These are phyloP conservation scores for Phylloscopus trochiloides DNA, from an alignment of 2,113 vertebrate species.

Conservation along the genomic window DNA sequence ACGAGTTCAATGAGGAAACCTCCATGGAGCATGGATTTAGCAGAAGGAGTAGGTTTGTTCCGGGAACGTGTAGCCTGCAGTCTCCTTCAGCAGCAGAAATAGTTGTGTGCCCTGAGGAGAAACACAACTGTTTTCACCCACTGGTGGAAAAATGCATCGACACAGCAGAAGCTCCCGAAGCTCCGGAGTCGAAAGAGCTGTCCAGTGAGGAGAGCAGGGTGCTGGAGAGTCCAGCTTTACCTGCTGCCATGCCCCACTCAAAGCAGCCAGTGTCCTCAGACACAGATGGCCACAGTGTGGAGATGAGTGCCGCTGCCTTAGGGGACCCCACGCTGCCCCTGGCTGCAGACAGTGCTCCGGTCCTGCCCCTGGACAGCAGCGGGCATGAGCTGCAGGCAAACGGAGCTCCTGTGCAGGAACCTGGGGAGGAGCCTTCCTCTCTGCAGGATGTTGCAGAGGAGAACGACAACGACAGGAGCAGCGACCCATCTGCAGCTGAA, in stretches of 20 bases:
- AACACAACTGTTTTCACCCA: background rate
- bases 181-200: conserved; percentile 47
- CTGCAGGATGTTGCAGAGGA: background rate
- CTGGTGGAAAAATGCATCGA: conserved; percentile 25
- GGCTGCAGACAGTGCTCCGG: background rate
- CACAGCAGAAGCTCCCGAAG: conserved; percentile 10
- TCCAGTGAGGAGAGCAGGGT: background rate
- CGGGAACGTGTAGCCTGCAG: conserved; percentile 57
- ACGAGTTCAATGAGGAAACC: conserved; percentile 79
- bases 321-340: background rate
- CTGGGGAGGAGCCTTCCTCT: background rate
- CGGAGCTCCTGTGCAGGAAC: background rate
- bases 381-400: background rate
- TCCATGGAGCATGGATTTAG: conserved; percentile 62
- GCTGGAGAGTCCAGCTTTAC: background rate
- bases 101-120: conserved; percentile 60
- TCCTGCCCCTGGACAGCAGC: background rate
- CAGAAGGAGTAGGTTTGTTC: conserved; percentile 77
- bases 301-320: background rate
- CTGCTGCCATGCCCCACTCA: background rate
- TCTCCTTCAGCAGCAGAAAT: conserved; percentile 57
- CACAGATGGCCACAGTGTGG: background rate
- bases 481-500: background rate
- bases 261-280: background rate
- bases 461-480: background rate